A percentile compares a stretch with the other conserved stretches of the same genome.
Conservation (phyloP, 2,797 vertebrate species). For the Micrastur ruficollis region DNA sequence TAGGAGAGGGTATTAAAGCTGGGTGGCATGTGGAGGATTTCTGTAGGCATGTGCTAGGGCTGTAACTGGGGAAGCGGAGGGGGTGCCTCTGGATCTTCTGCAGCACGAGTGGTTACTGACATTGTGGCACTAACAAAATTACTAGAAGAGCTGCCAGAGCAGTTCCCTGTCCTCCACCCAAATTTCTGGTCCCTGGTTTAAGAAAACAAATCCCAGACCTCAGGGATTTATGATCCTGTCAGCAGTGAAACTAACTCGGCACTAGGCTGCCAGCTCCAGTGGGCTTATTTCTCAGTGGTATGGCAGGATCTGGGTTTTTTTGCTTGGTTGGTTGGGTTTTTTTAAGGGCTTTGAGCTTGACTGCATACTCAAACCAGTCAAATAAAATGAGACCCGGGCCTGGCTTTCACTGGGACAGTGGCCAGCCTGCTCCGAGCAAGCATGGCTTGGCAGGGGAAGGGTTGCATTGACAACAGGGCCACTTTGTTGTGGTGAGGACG, state of each 20-base stretch:
- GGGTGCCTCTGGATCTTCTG: not conserved
- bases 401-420: not conserved
- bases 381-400: not conserved
- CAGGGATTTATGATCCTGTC: not conserved
- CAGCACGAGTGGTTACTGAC: not conserved
- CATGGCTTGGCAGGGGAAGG: not conserved
- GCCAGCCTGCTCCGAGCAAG: not conserved
- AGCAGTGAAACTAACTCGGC: not conserved
- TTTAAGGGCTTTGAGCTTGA: not conserved
- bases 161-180: not conserved
- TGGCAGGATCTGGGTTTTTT: not conserved
- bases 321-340: not conserved
- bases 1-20: not conserved
- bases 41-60: not conserved
- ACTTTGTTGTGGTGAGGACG: not conserved
- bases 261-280: not conserved
- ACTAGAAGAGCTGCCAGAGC: not conserved
- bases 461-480: not conserved
- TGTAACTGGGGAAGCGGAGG: not conserved
- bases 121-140: not conserved
- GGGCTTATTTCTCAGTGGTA: not conserved
- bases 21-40: not conserved
- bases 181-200: not conserved
- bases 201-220: not conserved
- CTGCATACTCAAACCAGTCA: not conserved